These are phyloP conservation scores for Archaeoteleia sp. DNA, from an alignment of 2,888 invertebrate species.

Conservation along the genomic window DNA sequence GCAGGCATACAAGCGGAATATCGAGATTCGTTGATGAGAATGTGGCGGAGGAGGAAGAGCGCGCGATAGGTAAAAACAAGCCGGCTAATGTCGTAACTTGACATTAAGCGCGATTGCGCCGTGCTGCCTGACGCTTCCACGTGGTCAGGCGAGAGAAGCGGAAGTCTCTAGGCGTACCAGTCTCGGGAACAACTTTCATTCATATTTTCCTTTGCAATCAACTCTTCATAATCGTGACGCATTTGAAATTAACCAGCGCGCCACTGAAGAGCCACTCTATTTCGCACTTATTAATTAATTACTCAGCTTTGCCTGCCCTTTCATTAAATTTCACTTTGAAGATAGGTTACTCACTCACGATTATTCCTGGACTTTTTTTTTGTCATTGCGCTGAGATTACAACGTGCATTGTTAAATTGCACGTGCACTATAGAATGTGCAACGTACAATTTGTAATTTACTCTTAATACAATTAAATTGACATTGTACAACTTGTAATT, in stretches of 20 bases:
- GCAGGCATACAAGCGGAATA: too few species aligned
- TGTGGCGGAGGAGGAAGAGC: slow-evolving; percentile 28
- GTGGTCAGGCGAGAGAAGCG: slow-evolving; percentile 40
- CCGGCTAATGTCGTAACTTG: slow-evolving; percentile 45
- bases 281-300: slow-evolving; percentile 44
- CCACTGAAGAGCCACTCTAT: slow-evolving; percentile 41
- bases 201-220: slow-evolving; percentile 51
- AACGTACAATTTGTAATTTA: too few species aligned
- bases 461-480: too few species aligned
- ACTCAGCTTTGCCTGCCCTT: slow-evolving; percentile 27
- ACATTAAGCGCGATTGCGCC: too few species aligned
- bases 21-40: too few species aligned
- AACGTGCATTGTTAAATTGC: too few species aligned
- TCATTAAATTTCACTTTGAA: too few species aligned
- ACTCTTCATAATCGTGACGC: slow-evolving; percentile 42
- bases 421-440: too few species aligned
- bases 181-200: slow-evolving; percentile 41
- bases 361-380: too few species aligned
- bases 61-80: slow-evolving; percentile 38
- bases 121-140: slow-evolving; percentile 52
- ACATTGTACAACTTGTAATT: too few species aligned
- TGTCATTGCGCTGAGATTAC: too few species aligned
- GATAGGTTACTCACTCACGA: too few species aligned
- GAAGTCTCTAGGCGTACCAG: slow-evolving; percentile 44
- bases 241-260: slow-evolving; percentile 43